phyloP scores from a whole-genome alignment of 1,140 invertebrate species.

The Nomia melanderi region DNA sequence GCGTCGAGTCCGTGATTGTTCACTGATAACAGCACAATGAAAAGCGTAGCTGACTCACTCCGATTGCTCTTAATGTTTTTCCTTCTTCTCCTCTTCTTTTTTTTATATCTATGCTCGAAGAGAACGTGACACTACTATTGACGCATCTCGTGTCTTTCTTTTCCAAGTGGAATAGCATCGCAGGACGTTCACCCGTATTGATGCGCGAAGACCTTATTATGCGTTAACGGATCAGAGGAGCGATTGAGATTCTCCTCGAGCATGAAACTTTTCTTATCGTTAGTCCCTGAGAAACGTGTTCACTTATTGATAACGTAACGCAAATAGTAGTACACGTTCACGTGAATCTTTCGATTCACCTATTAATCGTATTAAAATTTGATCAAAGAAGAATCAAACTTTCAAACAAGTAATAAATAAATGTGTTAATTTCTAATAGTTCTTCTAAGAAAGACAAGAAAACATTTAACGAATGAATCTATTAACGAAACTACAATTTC shows the following conservation, averaged over 20 bases:
- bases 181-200: conserved; percentile 31
- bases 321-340: not conserved
- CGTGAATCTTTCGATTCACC: not conserved
- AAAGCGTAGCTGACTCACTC: not conserved
- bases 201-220: conserved; percentile 28
- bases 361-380: not conserved
- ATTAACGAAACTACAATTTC: too few relatives aligned
- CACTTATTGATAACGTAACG: not conserved
- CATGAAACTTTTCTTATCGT: conserved; percentile 3
- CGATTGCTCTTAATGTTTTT: not conserved
- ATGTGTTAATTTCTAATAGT: too few relatives aligned
- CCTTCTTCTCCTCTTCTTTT: too few relatives aligned
- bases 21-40: conserved; percentile 12
- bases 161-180: not conserved
- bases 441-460: too few relatives aligned
- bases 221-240: conserved; percentile 18
- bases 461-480: too few relatives aligned
- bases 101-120: not conserved
- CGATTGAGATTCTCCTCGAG: not conserved
- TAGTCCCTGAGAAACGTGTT: not conserved
- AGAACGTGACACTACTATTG: not conserved
- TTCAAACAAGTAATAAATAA: too few relatives aligned
- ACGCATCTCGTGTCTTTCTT: not conserved
- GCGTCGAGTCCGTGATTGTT: too few relatives aligned
- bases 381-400: too few relatives aligned